Evolutionary conservation across 2,888 invertebrate genomes (phyloP).

Genomic region (Sminthurinus aureus): DNA sequence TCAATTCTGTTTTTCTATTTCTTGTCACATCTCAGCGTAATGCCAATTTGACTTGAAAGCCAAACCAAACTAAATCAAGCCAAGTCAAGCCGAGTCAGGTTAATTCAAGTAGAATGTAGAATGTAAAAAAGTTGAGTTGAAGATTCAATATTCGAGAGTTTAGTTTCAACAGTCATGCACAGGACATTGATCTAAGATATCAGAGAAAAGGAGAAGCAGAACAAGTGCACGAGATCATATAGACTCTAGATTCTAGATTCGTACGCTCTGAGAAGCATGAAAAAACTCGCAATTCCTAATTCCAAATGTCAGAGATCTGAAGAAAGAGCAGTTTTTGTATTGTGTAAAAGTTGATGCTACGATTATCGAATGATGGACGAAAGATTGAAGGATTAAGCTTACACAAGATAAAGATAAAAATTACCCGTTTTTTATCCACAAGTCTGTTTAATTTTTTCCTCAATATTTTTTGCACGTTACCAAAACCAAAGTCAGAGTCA

Average conservation of each 20-base stretch:
- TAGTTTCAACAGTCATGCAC: background rate
- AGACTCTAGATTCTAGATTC: too few species aligned
- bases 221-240: too few species aligned
- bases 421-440: background rate
- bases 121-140: background rate
- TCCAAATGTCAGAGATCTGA: background rate
- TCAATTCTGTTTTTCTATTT: background rate
- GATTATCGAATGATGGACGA: background rate
- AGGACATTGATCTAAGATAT: background rate
- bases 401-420: background rate
- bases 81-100: background rate
- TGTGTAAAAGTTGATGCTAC: background rate
- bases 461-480: background rate
- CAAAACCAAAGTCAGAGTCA: too few species aligned
- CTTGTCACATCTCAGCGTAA: constrained; percentile 8
- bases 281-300: background rate
- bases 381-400: background rate
- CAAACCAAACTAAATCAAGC: background rate
- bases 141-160: background rate
- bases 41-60: constrained; percentile 5
- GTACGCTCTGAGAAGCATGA: background rate
- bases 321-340: too few species aligned
- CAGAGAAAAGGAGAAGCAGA: background rate
- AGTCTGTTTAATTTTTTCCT: background rate
- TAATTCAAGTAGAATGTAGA: background rate